Evolutionary conservation across 2,888 invertebrate species (phyloP), one percentile per base, ranked within the genome.

Genomic region (Drosophila tripunctata): DNA sequence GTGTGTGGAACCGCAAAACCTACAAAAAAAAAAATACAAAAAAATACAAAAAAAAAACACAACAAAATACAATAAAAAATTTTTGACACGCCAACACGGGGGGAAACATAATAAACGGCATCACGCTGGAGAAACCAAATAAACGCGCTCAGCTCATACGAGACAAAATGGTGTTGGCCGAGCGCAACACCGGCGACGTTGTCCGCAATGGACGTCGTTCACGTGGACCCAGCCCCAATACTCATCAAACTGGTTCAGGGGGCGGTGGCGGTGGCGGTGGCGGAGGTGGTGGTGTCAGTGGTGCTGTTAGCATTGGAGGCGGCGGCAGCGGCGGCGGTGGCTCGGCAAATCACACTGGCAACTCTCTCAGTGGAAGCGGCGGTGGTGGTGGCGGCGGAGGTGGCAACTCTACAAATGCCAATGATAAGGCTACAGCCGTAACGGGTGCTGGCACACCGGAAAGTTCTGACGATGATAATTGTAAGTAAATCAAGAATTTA

Each of bases 201-300:
- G 93, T 96, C 88, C 93, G 96, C 90, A 96, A 96, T 92, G 97
- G 97, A 78, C 94, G 96, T 89, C 94, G 97, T 92, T 97, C 97
- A 86, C 94, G 96, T 91, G 97, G 97, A 91, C 96, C 97, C 90
- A 97, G 97, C 93, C 97, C 97, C 81, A 97, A 96, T 93, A 94
- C 94, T 73, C 96, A 96, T 92, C 78, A 85, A 3, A 78, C 74
- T 14, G 70, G 73, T 21, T 56, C 55, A 31, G 68, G 62, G 56
- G 73, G 71, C 12, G 84, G 58, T 27, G 66, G 27, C 19, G 73
- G 27, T 36, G 70, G 27, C 8, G 27, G 27, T 10, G 27, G 27
- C 6, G 27, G 63, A 1, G 67, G 47, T 41, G 78, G 69, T 22
- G 71, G 72, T 44, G 70, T n/a, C n/a, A 78, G 74, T 14, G 70